Evolutionary conservation across 2,797 vertebrate species (phyloP).

Genomic region (Vespertilio murinus): DNA sequence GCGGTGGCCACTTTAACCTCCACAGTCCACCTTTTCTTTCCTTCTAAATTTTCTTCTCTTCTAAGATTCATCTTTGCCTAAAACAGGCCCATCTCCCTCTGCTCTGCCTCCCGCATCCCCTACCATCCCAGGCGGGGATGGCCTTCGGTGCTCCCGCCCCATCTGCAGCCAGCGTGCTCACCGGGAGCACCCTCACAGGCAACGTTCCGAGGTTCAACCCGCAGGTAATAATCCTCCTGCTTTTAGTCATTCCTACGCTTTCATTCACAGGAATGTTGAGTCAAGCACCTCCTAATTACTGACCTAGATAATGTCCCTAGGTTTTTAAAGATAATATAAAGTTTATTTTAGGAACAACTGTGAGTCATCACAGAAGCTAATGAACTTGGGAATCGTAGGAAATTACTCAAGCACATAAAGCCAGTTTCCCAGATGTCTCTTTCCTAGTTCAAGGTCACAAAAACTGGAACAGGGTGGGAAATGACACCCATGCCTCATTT

Average conservation of each 20-base stretch:
- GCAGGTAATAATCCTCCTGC: background rate
- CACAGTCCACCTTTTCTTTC: background rate
- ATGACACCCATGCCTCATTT: background rate
- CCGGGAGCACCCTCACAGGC: background rate
- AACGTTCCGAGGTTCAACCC: background rate
- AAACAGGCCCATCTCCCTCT: background rate
- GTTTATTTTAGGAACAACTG: constrained; percentile 23
- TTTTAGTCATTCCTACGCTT: background rate
- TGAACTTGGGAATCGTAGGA: constrained; percentile 17
- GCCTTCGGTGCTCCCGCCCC: background rate
- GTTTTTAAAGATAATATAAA: constrained; percentile 25
- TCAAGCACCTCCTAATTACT: background rate
- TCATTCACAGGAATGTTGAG: background rate
- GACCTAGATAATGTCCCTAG: constrained; percentile 46
- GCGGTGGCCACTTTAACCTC: background rate
- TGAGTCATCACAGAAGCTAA: constrained; percentile 28
- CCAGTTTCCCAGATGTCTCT: background rate
- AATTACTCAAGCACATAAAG: background rate
- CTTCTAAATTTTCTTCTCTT: background rate
- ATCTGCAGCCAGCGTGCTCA: background rate
- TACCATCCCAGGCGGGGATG: accelerated
- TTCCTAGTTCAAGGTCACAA: constrained; percentile 24
- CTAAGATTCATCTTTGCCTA: background rate
- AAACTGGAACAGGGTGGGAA: background rate
- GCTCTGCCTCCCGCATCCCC: background rate